phyloP scores from a whole-genome alignment of 2,888 invertebrate genomes.

The Allolobophora icterica region DNA sequence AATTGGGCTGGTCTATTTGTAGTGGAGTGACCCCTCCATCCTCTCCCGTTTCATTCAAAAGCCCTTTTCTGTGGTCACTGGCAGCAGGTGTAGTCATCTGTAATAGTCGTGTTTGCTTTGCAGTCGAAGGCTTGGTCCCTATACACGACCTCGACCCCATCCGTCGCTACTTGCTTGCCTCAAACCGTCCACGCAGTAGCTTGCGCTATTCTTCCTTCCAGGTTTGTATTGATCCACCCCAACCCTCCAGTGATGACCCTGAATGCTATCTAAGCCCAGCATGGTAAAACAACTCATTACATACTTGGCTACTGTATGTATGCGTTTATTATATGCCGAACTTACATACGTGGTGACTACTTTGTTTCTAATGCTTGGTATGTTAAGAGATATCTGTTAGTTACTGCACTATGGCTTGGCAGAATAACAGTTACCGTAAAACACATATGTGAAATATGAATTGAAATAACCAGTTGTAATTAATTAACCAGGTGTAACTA shows the following conservation, averaged over 20 bases:
- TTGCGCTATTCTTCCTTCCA: slow-evolving; percentile 97
- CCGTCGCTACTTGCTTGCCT: slow-evolving; percentile 90
- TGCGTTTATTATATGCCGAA: neutral
- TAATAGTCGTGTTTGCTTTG: neutral
- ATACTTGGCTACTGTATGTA: neutral
- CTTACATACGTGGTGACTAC: neutral
- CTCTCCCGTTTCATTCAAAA: neutral
- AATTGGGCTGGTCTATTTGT: neutral
- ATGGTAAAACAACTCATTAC: neutral
- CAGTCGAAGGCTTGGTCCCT: slow-evolving; percentile 83
- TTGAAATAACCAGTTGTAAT: too few species aligned
- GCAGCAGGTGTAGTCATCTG: neutral
- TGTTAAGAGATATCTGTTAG: neutral
- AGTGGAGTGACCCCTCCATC: neutral
- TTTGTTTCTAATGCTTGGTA: slow-evolving; percentile 1
- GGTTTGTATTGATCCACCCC: slow-evolving; percentile 55
- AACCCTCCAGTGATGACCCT: neutral
- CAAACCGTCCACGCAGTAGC: slow-evolving; percentile 87
- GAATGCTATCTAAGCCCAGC: slow-evolving; percentile 8
- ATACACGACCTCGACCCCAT: slow-evolving; percentile 95
- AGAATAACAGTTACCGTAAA: too few species aligned
- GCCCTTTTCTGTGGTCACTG: neutral
- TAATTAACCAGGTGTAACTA: neutral
- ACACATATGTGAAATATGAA: neutral
- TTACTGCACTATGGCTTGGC: too few species aligned